These are phyloP conservation scores for Therioaphis trifolii DNA, from an alignment of 2,888 invertebrate species.

Conservation along the genomic window DNA sequence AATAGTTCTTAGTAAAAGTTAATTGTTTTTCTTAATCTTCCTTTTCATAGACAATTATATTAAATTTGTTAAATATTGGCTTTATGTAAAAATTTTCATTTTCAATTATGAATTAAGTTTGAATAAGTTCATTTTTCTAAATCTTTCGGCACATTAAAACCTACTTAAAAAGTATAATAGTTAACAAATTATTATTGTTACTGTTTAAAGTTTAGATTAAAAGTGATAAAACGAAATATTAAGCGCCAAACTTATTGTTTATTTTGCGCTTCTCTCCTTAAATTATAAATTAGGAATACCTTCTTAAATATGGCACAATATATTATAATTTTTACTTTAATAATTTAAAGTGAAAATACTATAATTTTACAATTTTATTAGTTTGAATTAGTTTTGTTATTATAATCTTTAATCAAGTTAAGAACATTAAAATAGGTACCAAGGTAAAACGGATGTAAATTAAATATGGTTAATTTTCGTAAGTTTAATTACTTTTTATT, in stretches of 20 bases:
- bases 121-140: background rate
- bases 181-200: conserved; percentile 13
- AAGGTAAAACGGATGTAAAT: too few relatives aligned
- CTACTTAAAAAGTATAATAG: background rate
- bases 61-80: background rate
- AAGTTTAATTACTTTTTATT: background rate
- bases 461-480: background rate
- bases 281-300: background rate
- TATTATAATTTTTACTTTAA: background rate
- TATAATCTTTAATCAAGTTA: too few relatives aligned
- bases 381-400: background rate
- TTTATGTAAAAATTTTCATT: background rate
- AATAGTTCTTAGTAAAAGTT: background rate
- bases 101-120: background rate
- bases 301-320: background rate
- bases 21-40: background rate
- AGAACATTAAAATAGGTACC: too few relatives aligned
- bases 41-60: background rate
- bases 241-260: background rate
- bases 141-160: background rate
- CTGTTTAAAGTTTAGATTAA: background rate
- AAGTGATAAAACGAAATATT: conserved; percentile 13
- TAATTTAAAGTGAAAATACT: background rate
- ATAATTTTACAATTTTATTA: background rate
- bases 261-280: background rate